phyloP scores from a whole-genome alignment of 1,140 invertebrate species.

The Panonychus citri region DNA sequence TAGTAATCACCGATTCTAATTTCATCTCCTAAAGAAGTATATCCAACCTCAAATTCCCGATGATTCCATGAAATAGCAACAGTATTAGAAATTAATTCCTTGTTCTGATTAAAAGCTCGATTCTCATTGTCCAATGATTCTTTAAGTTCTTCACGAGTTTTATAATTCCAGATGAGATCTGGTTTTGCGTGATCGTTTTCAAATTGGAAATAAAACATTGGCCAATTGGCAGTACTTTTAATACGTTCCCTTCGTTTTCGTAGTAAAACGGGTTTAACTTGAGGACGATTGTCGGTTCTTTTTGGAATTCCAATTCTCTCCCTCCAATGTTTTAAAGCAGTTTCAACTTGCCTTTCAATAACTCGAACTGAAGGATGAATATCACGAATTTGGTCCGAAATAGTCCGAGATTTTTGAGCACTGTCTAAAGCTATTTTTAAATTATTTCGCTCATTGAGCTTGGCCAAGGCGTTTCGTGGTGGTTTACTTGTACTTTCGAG shows the following conservation, averaged over 20 bases:
- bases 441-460: slow-evolving; percentile 9
- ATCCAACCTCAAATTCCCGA: slow-evolving; percentile 81
- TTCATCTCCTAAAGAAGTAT: slow-evolving; percentile 78
- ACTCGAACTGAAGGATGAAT: slow-evolving; percentile 18
- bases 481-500: slow-evolving; percentile 11
- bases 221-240: slow-evolving; percentile 77
- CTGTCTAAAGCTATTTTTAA: slow-evolving; percentile 11
- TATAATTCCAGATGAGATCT: slow-evolving; percentile 97
- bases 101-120: slow-evolving; percentile 60
- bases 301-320: slow-evolving; percentile 39
- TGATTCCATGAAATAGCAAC: slow-evolving; percentile 89
- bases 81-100: slow-evolving; percentile 48
- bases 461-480: slow-evolving; percentile 5
- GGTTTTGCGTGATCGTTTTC: slow-evolving; percentile 77
- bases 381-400: slow-evolving; percentile 15
- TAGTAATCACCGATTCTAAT: slow-evolving; percentile 98
- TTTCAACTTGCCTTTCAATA: slow-evolving; percentile 33
- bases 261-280: slow-evolving; percentile 58
- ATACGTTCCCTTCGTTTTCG: slow-evolving; percentile 58
- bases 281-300: slow-evolving; percentile 18
- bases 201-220: slow-evolving; percentile 86
- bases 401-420: not conserved
- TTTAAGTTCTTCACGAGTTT: slow-evolving; percentile 82
- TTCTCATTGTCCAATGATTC: slow-evolving; percentile 83
- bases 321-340: slow-evolving; percentile 73